Percentiles rank a stretch among this genome's conserved stretches.
Conservation (phyloP, 2,888 invertebrate species). For the Temnothorax rugatulus region DNA sequence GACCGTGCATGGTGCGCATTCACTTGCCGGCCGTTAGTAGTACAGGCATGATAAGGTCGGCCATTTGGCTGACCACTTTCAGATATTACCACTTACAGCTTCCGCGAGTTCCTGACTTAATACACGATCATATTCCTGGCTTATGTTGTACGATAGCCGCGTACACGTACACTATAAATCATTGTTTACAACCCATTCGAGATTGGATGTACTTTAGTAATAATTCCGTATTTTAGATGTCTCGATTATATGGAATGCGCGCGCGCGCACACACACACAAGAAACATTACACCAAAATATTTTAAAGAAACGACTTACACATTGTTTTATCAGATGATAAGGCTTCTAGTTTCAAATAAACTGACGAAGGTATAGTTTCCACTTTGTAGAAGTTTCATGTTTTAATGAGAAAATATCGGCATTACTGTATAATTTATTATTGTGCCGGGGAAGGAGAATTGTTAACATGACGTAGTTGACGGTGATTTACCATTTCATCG, state of each 20-base stretch:
- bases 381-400: neutral
- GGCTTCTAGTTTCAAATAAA: neutral
- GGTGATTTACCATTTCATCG: conserved; percentile 45
- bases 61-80: conserved; percentile 69
- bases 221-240: neutral
- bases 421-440: conserved; percentile 28
- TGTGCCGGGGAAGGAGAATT: conserved; percentile 7
- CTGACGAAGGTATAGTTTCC: neutral
- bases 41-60: conserved; percentile 65
- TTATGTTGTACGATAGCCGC: conserved; percentile 16
- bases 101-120: conserved; percentile 42
- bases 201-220: conserved; percentile 43
- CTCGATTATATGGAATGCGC: neutral
- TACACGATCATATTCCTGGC: conserved; percentile 42
- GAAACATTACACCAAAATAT: neutral
- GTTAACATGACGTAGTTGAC: neutral
- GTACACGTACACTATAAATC: conserved; percentile 44
- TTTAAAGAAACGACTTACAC: neutral
- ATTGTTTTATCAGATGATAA: neutral
- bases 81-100: conserved; percentile 60
- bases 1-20: conserved; percentile 52
- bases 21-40: conserved; percentile 68
- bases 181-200: conserved; percentile 43
- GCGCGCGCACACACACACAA: neutral
- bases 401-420: neutral